Evolutionary conservation across 2,888 invertebrate genomes (phyloP).

Genomic region (Chymomyza procnemis): DNA sequence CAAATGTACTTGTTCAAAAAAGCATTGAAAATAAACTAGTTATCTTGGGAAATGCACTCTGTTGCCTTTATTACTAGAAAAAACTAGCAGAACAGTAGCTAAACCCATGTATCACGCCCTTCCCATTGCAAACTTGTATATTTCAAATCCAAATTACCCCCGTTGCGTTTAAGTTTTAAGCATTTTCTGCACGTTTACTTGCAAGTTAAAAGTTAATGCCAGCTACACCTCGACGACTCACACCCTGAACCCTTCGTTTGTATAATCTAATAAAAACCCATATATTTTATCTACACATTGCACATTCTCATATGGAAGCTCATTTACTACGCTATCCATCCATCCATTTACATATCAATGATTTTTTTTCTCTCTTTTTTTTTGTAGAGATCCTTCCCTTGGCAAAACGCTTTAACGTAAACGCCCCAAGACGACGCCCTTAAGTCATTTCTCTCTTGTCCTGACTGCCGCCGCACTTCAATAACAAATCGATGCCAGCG

Average conservation of each 20-base stretch:
- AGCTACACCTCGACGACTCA: background rate
- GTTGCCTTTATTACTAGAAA: too few species aligned
- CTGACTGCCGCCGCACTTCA: slow-evolving; percentile 29
- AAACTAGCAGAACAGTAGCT: too few species aligned
- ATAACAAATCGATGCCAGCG: slow-evolving; percentile 59
- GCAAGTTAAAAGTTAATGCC: background rate
- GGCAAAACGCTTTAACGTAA: background rate
- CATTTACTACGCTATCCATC: background rate
- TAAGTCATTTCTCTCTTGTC: background rate
- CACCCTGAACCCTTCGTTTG: background rate
- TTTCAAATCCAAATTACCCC: too few species aligned
- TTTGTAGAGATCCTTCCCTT: background rate
- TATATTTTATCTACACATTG: background rate
- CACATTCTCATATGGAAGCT: background rate
- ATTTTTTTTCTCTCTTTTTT: background rate
- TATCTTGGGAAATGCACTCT: too few species aligned
- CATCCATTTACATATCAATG: background rate
- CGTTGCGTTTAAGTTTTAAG: too few species aligned
- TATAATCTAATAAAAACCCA: background rate
- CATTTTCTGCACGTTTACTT: too few species aligned
- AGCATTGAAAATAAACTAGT: too few species aligned
- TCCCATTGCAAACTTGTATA: too few species aligned
- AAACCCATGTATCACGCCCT: too few species aligned
- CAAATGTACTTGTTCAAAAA: too few species aligned
- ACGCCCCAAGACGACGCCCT: background rate